Base-by-base conservation (phyloP, 2,888 invertebrate genomes). In the Pocota personata region DNA sequence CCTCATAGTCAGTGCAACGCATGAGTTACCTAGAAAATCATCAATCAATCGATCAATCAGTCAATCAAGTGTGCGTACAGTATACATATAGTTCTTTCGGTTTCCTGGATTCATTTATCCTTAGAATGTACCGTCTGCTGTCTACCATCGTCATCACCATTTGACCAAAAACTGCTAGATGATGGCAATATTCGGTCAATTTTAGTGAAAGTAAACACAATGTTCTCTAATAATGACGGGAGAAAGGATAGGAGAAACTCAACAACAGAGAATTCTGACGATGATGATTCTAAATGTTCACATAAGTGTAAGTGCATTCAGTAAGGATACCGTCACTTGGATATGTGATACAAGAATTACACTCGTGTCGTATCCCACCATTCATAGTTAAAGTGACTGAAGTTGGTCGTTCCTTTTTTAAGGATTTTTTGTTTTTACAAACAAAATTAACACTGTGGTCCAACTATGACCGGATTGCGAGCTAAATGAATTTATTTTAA, bases 11-110 rank as follows among this genome's bases (percentile, higher is more conserved):
- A 57, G 40, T 43, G 40, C 24, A 79, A 79, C 62, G 79, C 83
- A 57, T 79, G 83, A 79, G 32, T 69, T 62, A 62, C 58, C 75
- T 64, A 30, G 79, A 75, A 84, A 75, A 84, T 75, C 79, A 84
- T 79, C 69, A 84, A 79, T 84, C 84, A 80, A 80, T 80, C 80
- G 73, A 80, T 67, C 67, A 80, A 80, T 80, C 84, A 84, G 69
- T 79, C 79, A 79, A 69, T 84, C 80, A 80, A 84, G 71, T 75
- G 71, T 84, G 75, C 64, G 64, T 55, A 40, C 32, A 8, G n/a
- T 37, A 8, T 67, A 64, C 52, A 67, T 43, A 35, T 55, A 14
- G 55, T 21, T 62, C 46, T 40, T 30, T 32, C 35, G 24, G 16
- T 35, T 5, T 32, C 24, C 37, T 52, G 67, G 40, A 77, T 77